Percentiles rank a stretch among this genome's conserved stretches.
Evolutionary conservation across 2,113 vertebrate species (phyloP).

Genomic region (Python bivittatus): DNA sequence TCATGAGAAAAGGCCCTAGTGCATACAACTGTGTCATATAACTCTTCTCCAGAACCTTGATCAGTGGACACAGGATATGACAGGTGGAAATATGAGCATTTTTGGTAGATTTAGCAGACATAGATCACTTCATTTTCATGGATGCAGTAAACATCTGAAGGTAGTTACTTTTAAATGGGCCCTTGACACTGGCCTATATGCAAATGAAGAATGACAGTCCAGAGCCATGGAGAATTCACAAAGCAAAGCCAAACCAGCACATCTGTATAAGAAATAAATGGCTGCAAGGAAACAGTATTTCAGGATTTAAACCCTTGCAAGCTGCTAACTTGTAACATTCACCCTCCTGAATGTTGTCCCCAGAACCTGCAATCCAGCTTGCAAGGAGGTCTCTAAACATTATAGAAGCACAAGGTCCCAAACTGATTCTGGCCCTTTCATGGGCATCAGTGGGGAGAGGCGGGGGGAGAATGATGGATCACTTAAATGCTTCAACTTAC

Average conservation of each 20-base stretch:
- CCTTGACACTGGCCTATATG: background rate
- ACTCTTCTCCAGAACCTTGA: background rate
- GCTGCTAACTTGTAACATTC: background rate
- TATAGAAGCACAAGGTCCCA: background rate
- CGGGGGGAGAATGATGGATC: background rate
- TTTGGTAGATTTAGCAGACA: background rate
- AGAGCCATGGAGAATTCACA: background rate
- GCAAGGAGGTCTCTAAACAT: background rate
- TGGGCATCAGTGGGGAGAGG: background rate
- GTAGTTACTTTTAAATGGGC: background rate
- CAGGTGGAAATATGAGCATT: background rate
- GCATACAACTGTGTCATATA: background rate
- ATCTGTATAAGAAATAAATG: background rate
- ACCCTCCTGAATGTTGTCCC: background rate
- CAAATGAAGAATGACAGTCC: background rate
- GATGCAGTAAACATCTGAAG: background rate
- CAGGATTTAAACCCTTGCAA: background rate
- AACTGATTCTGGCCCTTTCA: background rate
- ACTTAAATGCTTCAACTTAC: background rate
- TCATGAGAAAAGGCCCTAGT: background rate
- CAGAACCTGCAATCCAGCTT: background rate
- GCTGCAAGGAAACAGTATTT: background rate
- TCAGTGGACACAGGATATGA: background rate
- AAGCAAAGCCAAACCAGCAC: background rate
- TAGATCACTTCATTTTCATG: background rate